Conservation (phyloP, 2,113 vertebrate genomes). For the Psittacara wagleri region DNA sequence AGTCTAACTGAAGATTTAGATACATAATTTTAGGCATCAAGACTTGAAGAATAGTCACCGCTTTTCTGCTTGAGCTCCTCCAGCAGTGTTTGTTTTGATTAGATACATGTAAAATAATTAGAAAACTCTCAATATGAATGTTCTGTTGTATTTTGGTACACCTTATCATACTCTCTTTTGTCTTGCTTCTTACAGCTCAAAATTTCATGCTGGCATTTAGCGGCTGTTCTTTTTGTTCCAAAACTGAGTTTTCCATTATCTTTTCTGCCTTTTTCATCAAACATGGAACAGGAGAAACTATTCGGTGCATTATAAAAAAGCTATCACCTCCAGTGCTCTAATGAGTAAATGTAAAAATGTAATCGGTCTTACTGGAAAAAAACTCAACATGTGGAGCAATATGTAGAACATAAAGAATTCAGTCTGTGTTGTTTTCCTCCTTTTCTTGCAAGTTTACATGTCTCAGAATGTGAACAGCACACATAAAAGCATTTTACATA, state of each 20-base stretch:
- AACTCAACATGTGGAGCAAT: background rate
- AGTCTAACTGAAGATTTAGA: background rate
- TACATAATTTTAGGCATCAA: background rate
- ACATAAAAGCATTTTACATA: background rate
- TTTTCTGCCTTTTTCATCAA: conserved; percentile 1
- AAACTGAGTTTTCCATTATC: background rate
- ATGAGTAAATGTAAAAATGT: background rate
- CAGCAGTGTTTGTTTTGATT: conserved; percentile 33
- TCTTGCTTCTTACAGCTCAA: background rate
- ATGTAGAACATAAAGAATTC: background rate
- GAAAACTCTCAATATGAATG: background rate
- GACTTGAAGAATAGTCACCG: background rate
- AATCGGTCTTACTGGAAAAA: background rate
- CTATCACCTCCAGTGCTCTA: background rate
- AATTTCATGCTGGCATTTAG: background rate
- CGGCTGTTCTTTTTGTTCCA: conserved; percentile 1
- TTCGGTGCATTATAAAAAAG: background rate
- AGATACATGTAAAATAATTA: conserved; percentile 50
- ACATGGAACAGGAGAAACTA: background rate
- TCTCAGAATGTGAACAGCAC: background rate
- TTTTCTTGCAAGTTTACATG: background rate
- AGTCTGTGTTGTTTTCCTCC: background rate
- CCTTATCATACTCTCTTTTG: background rate
- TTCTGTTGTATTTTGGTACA: conserved; percentile 15
- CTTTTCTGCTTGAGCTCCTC: background rate